Percentiles rank a stretch among this genome's conserved stretches.
Evolutionary conservation across 2,113 vertebrate genomes (phyloP).

Genomic region (Ursus arctos): DNA sequence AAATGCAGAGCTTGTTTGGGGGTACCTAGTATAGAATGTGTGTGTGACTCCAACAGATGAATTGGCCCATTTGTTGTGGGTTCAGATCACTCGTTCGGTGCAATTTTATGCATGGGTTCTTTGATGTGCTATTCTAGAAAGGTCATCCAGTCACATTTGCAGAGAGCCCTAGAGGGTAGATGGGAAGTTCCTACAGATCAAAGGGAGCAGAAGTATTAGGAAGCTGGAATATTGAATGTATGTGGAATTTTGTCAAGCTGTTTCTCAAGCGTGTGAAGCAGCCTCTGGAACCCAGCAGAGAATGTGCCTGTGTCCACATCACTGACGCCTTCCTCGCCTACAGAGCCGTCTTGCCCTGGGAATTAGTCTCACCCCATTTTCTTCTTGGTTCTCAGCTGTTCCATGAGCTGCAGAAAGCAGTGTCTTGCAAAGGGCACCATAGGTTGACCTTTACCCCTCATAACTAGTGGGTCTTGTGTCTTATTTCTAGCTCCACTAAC

Average conservation of each 20-base stretch:
- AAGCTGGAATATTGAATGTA: not conserved
- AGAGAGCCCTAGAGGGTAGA: not conserved
- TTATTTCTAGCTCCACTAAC: not conserved
- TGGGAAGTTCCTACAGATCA: slow-evolving; percentile 37
- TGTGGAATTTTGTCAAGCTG: not conserved
- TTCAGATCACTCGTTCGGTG: not conserved
- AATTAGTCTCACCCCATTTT: not conserved
- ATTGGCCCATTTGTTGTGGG: not conserved
- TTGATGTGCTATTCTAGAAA: not conserved
- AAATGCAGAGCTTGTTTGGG: not conserved
- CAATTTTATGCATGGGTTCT: slow-evolving; percentile 21
- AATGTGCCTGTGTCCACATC: too few relatives aligned
- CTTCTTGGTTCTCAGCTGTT: not conserved
- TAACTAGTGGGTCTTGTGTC: not conserved
- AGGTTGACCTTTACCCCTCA: not conserved
- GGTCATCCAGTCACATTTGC: not conserved
- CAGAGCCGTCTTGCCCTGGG: not conserved
- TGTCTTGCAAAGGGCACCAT: not conserved
- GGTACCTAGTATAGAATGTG: not conserved
- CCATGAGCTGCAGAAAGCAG: not conserved
- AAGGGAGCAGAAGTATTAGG: not conserved
- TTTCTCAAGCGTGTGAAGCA: not conserved
- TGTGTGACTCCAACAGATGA: not conserved
- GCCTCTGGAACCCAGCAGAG: not conserved
- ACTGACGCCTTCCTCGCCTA: not conserved